Percentiles rank a stretch among this genome's conserved stretches.
These are phyloP conservation scores for Gymnoscopelus braueri DNA, from an alignment of 2,797 vertebrate genomes.

Conservation along the genomic window DNA sequence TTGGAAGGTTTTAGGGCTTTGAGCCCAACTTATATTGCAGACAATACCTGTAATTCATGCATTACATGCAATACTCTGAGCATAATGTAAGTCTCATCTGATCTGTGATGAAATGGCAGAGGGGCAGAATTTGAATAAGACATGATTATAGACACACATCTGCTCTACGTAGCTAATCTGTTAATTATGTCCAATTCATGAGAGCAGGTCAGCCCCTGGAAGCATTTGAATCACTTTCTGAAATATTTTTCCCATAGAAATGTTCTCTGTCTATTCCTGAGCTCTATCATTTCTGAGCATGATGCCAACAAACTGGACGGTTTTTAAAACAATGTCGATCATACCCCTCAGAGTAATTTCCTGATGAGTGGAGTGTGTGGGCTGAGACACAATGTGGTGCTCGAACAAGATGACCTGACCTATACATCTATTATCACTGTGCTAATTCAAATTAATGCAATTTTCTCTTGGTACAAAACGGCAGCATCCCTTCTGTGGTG, in stretches of 20 bases:
- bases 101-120: not conserved
- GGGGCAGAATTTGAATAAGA: not conserved
- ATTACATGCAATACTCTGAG: too few relatives aligned
- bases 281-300: not conserved
- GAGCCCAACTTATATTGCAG: too few relatives aligned
- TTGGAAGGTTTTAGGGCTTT: too few relatives aligned
- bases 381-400: constrained; percentile 22
- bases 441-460: constrained; percentile 66
- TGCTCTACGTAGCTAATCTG: not conserved
- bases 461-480: constrained; percentile 68
- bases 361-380: constrained; percentile 28
- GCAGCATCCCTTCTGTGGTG: constrained; percentile 48
- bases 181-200: not conserved
- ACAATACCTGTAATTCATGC: too few relatives aligned
- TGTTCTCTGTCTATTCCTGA: constrained; percentile 1
- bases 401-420: constrained; percentile 48
- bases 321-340: constrained; percentile 31
- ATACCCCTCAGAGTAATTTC: constrained; percentile 24
- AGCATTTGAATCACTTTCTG: not conserved
- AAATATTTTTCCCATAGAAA: not conserved
- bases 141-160: too few relatives aligned
- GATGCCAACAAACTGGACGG: constrained; percentile 5
- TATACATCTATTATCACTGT: constrained; percentile 42
- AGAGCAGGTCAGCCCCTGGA: not conserved
- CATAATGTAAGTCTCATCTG: not conserved